Percentiles rank a stretch among this genome's conserved stretches.
Evolutionary conservation across 2,797 vertebrate species (phyloP).

Genomic region (Neosilurus mollespiculum): DNA sequence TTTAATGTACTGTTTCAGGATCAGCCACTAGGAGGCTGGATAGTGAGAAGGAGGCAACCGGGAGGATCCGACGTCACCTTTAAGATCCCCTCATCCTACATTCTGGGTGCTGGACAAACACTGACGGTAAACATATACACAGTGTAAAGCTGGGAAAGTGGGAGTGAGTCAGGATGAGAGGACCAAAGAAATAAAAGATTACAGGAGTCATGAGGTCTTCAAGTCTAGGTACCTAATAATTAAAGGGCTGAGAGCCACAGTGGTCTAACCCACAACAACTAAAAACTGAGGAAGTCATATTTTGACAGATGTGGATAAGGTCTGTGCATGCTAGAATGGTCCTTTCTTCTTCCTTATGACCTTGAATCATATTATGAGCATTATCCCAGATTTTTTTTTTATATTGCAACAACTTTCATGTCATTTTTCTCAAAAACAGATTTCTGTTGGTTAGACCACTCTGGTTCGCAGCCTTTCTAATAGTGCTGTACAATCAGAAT

Average conservation of each 20-base stretch:
- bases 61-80: constrained; percentile 72
- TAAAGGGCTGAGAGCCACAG: neutral
- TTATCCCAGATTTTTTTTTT: no score
- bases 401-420: no score
- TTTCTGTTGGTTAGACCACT: no score
- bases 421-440: no score
- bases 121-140: constrained; percentile 75
- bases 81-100: constrained; percentile 72
- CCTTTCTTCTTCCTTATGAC: no score
- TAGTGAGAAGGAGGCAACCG: constrained; percentile 67
- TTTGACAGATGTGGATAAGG: no score
- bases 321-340: no score
- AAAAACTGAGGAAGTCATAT: no score
- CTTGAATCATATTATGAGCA: no score
- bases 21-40: constrained; percentile 77
- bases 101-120: constrained; percentile 72
- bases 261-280: no score
- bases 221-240: neutral
- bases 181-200: neutral
- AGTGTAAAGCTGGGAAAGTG: neutral
- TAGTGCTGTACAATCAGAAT: neutral
- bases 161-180: neutral
- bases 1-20: constrained; percentile 67
- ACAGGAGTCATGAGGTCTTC: neutral
- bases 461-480: neutral